phyloP scores from a whole-genome alignment of 2,888 invertebrate species.

The Hedychridium roseum region DNA sequence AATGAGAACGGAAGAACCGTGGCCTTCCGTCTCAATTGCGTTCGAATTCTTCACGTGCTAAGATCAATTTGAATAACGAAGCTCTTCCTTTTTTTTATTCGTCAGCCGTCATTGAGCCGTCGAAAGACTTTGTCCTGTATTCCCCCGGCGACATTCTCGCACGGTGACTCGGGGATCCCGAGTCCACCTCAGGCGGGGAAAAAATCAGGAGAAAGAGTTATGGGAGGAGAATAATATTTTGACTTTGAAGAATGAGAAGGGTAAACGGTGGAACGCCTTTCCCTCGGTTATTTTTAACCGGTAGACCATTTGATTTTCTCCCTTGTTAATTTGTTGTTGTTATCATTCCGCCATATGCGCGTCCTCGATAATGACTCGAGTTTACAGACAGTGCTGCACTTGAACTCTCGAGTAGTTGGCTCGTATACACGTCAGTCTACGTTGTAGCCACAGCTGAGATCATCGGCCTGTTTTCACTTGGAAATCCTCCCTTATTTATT shows the following conservation, averaged over 20 bases:
- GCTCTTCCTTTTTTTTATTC: constrained; percentile 20
- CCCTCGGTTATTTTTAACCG: neutral
- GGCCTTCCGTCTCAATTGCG: constrained; percentile 3
- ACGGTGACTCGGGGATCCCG: too few species aligned
- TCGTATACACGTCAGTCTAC: neutral
- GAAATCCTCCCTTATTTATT: neutral
- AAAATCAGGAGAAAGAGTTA: neutral
- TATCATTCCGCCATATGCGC: constrained; percentile 4
- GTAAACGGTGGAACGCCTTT: neutral
- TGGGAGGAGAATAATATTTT: constrained; percentile 15
- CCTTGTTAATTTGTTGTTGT: neutral
- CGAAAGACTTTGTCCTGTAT: constrained; percentile 6
- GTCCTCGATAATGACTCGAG: constrained; percentile 15
- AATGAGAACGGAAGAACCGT: too few species aligned
- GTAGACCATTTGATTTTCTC: neutral
- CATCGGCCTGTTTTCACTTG: neutral
- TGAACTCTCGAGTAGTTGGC: too few species aligned
- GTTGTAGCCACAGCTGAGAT: neutral
- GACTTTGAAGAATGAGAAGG: constrained; percentile 1
- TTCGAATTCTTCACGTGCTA: constrained; percentile 5
- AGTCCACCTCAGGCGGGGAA: constrained; percentile 1
- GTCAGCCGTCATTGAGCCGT: constrained; percentile 6
- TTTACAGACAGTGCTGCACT: neutral
- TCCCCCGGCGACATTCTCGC: too few species aligned
- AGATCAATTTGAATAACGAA: constrained; percentile 13